A percentile compares a stretch with the other conserved stretches of the same genome.
phyloP scores from a whole-genome alignment of 2,797 vertebrate species.

The Natrix natrix region DNA sequence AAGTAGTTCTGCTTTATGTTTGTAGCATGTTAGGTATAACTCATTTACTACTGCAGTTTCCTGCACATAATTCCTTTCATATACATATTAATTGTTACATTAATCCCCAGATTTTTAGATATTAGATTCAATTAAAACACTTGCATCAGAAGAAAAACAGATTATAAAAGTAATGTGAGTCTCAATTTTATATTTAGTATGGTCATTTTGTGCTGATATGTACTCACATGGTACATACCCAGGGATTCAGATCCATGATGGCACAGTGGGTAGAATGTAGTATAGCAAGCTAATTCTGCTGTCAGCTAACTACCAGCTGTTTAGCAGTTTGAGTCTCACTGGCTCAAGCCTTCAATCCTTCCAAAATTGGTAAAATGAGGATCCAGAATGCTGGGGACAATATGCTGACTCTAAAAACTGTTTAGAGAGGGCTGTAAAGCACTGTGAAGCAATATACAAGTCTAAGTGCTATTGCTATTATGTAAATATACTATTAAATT shows the following conservation, averaged over 20 bases:
- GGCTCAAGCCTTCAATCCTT: no score
- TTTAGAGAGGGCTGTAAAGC: no score
- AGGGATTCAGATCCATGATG: no score
- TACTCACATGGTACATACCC: background rate
- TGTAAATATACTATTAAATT: background rate
- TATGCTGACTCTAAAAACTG: no score
- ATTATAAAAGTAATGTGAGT: background rate
- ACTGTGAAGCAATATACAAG: no score
- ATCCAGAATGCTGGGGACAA: no score
- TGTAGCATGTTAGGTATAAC: background rate
- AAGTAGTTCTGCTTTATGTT: background rate
- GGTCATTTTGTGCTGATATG: background rate
- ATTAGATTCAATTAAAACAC: background rate
- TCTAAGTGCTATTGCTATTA: background rate
- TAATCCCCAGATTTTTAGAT: background rate
- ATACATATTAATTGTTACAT: background rate
- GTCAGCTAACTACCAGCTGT: no score
- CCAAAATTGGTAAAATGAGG: no score
- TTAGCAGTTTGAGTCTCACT: no score
- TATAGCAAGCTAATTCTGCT: no score
- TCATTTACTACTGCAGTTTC: background rate
- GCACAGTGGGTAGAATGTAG: no score
- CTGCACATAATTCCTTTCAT: background rate
- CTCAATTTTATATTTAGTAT: background rate
- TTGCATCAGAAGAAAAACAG: background rate